A percentile compares a stretch with the other conserved stretches of the same genome.
These are phyloP conservation scores for Lycodopsis pacificus DNA, from an alignment of 2,797 vertebrate genomes.

Conservation along the genomic window DNA sequence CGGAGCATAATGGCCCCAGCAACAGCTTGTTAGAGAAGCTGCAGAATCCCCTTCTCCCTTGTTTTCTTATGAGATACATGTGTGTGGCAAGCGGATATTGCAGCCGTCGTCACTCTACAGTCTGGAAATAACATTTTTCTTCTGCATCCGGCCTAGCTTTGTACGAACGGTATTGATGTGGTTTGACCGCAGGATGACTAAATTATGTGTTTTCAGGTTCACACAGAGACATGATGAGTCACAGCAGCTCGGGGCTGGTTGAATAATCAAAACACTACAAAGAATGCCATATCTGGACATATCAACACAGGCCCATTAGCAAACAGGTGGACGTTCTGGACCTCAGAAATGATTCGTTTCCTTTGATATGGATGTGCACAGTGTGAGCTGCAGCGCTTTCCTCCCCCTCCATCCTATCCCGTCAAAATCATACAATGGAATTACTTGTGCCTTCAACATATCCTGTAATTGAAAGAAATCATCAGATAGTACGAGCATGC, in stretches of 20 bases:
- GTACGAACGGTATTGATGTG: slow-evolving; percentile 25
- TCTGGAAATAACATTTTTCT: slow-evolving; percentile 14
- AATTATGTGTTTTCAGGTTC: slow-evolving; percentile 22
- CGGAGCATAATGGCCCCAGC: slow-evolving; percentile 55
- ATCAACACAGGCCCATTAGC: slow-evolving; percentile 21
- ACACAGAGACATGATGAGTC: slow-evolving; percentile 41
- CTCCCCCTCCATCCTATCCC: background rate
- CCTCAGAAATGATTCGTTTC: slow-evolving; percentile 43
- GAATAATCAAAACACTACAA: slow-evolving; percentile 47
- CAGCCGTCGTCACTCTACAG: slow-evolving; percentile 25
- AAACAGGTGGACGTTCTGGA: slow-evolving; percentile 1
- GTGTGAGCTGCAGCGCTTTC: slow-evolving; percentile 19
- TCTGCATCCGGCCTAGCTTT: slow-evolving; percentile 5
- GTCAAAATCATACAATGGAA: slow-evolving; percentile 35
- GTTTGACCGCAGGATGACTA: slow-evolving; percentile 24
- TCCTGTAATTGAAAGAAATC: slow-evolving; percentile 39
- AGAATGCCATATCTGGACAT: slow-evolving; percentile 36
- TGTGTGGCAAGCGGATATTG: slow-evolving; percentile 15
- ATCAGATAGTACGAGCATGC: slow-evolving; percentile 25
- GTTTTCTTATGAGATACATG: slow-evolving; percentile 32
- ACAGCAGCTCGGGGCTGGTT: slow-evolving; percentile 25
- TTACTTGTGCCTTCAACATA: slow-evolving; percentile 38
- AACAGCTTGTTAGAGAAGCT: slow-evolving; percentile 59
- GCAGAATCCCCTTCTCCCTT: slow-evolving; percentile 19
- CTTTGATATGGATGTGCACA: slow-evolving; percentile 16